Evolutionary conservation across 2,797 vertebrate species (phyloP).

Genomic region (Diplodus puntazzo): DNA sequence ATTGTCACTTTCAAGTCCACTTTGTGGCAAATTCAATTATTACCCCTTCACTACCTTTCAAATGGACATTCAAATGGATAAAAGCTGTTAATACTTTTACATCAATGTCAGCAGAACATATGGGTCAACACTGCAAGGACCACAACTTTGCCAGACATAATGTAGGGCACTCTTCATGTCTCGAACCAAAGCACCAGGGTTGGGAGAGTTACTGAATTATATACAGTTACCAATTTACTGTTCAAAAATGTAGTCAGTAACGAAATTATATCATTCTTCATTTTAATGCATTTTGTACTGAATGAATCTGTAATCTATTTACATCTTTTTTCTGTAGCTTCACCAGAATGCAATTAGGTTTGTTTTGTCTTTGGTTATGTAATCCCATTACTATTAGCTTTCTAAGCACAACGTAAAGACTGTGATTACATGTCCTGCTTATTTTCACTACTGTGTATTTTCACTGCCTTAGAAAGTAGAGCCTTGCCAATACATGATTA

Average conservation of each 20-base stretch:
- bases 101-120: neutral
- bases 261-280: too few species aligned
- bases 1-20: neutral
- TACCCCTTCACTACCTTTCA: neutral
- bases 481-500: too few species aligned
- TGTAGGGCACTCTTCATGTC: neutral
- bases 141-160: neutral
- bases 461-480: neutral
- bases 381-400: too few species aligned
- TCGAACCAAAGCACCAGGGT: neutral
- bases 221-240: too few species aligned
- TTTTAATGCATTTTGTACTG: too few species aligned
- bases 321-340: too few species aligned
- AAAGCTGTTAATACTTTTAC: neutral
- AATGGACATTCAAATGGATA: constrained; percentile 6
- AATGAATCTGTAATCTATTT: too few species aligned
- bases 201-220: too few species aligned
- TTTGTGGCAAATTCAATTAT: neutral
- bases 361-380: too few species aligned
- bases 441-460: constrained; percentile 3
- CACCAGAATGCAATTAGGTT: too few species aligned
- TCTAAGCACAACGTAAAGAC: constrained; percentile 10
- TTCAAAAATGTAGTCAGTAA: too few species aligned
- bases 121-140: neutral
- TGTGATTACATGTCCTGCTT: neutral